Evolutionary conservation across 2,888 invertebrate genomes (phyloP), one percentile per base, ranked within the genome.

Genomic region (Anthophora plumipes): DNA sequence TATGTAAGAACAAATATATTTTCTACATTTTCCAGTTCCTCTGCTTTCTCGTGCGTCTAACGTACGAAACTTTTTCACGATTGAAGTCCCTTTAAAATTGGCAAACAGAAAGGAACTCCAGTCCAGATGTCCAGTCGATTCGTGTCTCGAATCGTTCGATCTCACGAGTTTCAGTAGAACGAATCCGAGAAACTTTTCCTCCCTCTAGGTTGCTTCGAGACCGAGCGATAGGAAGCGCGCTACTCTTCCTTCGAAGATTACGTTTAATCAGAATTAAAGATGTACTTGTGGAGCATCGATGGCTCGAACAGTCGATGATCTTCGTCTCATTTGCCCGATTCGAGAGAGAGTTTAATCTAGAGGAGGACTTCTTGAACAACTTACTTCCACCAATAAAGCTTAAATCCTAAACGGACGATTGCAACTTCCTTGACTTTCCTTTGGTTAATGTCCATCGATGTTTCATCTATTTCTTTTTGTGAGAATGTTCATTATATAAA

Each of bases 211-310:
- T 55, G 25, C 43, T 25, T 20, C 48, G 37, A 31, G 20, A 39
- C 43, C 46, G n/a, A 46, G 55, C 54, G 72, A 71, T 71, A 59
- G 79, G 48, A 73, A 61, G 22, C 71, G 48, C 55, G 60, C 50
- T 48, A 46, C 75, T 59, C 54, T 61, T 63, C 55, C 37, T 50
- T 25, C 74, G 59, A 79, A 85, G 82, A 84, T 85, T 82, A 72
- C 85, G 80, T 87, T 85, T 84, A 85, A 85, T 87, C 85, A 80
- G 84, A 87, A 87, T 87, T 85, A 87, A 87, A 74, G 77, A 72
- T 77, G 76, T 72, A 77, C 77, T 83, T 72, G 81, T 14, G 73
- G 75, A 31, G 60, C 78, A 74, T 83, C 77, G 77, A 74, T 80
- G 60, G 61, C 54, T 52, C 50, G 67, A 68, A 60, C 57, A 70